Evolutionary conservation across 1,140 invertebrate genomes (phyloP).

Genomic region (Hesperophylax magnus): DNA sequence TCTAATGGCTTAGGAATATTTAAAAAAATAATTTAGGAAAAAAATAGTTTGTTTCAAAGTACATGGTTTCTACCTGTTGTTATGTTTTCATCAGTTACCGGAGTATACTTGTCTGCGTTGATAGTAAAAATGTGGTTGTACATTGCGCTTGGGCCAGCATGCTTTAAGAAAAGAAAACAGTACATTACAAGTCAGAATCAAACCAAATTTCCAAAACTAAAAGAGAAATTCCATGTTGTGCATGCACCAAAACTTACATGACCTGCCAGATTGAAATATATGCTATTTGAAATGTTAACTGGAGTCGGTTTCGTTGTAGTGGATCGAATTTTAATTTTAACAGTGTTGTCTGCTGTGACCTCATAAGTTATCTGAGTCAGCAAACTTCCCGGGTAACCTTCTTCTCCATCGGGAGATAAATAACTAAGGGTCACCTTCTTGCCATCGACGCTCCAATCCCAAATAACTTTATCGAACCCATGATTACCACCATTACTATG

Average conservation of each 20-base stretch:
- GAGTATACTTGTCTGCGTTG: conserved; percentile 75
- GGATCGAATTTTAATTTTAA: conserved; percentile 82
- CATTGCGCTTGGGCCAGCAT: conserved; percentile 69
- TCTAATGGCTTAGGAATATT: too few species aligned
- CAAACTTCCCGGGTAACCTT: conserved; percentile 89
- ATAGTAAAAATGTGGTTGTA: conserved; percentile 83
- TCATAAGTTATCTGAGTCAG: conserved; percentile 79
- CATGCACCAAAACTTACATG: conserved; percentile 69
- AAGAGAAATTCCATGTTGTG: too few species aligned
- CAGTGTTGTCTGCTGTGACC: conserved; percentile 80
- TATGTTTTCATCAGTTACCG: conserved; percentile 36
- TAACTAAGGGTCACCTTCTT: conserved; percentile 77
- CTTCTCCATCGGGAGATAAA: conserved; percentile 84
- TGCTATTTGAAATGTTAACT: conserved; percentile 93
- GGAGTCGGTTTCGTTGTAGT: conserved; percentile 84
- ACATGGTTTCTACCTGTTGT: conserved; percentile 26
- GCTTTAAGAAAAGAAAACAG: conserved; percentile 48
- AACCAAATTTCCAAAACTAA: too few species aligned
- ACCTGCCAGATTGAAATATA: conserved; percentile 95
- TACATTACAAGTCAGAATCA: too few species aligned
- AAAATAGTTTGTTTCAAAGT: too few species aligned
- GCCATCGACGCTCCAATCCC: conserved; percentile 70
- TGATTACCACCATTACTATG: conserved; percentile 89
- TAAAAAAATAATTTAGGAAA: too few species aligned
- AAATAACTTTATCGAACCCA: conserved; percentile 89